Base-by-base conservation (phyloP, 2,888 invertebrate genomes). In the Andrena hattorfiana region DNA sequence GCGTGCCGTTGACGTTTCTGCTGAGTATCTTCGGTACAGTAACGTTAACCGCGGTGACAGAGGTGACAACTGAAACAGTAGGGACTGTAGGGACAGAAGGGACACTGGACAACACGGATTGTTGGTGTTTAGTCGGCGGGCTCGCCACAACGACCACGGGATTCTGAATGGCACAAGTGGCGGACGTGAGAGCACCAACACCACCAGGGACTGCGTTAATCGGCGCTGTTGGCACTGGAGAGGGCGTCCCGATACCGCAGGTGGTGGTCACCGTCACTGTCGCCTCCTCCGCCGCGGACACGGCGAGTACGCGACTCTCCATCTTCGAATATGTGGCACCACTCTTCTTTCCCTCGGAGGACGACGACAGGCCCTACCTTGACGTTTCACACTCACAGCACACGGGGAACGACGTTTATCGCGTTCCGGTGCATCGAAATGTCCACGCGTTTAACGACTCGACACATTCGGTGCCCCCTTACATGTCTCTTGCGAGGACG, bases 1-100 rank as follows among this genome's bases (percentile, higher is more conserved):
- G 90, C 83, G 94, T 94, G 87, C 94, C 94, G 86, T 94, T 94
- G 89, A 93, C 92, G 87, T 94, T 94, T 80, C 94, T 92, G 85
- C 94, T 93, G 86, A 94, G 88, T 85, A 94, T 94, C 85, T 91
- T 92, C 69, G 93, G 91, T 7, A 91, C 87, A 13, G 83, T 81
- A 74, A 86, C 60, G 28, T 66, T 68, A 51, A 69, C 81, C 16
- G 72, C 51, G 72, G 20, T 60, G 69, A 81, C 81, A n/a, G 80
- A 42, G 23, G 42, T 56, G 56, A 81, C 80, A 35, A 71, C 35
- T n/a, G 69, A 64, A 30, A 59, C 72, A 26, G 73, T 60, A 13
- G 73, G 83, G 28, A 82, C 84, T 70, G 85, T 16, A 70, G 84
- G 85, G 35, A 83, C 84, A 68, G 84, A 30, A 70, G 84, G 80